Percentiles rank a stretch among this genome's conserved stretches.
These are phyloP conservation scores for Malurus cyaneus DNA, from an alignment of 2,113 vertebrate species.

Conservation along the genomic window DNA sequence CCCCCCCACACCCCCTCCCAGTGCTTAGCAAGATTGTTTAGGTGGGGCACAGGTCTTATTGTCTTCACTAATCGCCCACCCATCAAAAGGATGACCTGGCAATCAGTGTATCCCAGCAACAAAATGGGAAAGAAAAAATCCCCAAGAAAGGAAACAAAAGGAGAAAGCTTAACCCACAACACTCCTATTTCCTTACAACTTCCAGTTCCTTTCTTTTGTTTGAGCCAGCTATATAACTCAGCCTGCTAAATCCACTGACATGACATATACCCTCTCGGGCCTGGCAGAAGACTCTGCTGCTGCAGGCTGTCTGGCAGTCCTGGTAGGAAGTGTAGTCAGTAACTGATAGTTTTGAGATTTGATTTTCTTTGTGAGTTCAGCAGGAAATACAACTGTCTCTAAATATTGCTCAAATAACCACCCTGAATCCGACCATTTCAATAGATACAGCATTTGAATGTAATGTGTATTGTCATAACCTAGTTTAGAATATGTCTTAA, in stretches of 20 bases:
- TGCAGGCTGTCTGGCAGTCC: not conserved
- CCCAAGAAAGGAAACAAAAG: too few species aligned
- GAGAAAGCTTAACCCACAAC: too few species aligned
- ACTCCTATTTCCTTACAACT: not conserved
- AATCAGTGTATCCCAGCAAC: too few species aligned
- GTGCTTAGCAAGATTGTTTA: too few species aligned
- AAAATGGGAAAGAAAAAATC: too few species aligned
- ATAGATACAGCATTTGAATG: not conserved
- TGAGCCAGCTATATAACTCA: not conserved
- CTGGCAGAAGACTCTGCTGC: not conserved
- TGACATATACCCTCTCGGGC: not conserved
- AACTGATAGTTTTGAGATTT: not conserved
- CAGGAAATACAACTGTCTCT: not conserved
- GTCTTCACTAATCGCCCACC: too few species aligned
- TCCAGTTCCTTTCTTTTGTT: not conserved
- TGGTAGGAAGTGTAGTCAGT: not conserved
- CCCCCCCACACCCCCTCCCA: too few species aligned
- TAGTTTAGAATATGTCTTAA: not conserved
- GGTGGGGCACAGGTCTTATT: too few species aligned
- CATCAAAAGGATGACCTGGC: too few species aligned
- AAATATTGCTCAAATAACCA: not conserved
- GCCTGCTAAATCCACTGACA: not conserved
- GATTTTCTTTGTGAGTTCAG: not conserved
- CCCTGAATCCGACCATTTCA: not conserved
- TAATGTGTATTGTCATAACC: not conserved